phyloP scores from a whole-genome alignment of 2,888 invertebrate genomes.

The Eremobia ochroleuca region DNA sequence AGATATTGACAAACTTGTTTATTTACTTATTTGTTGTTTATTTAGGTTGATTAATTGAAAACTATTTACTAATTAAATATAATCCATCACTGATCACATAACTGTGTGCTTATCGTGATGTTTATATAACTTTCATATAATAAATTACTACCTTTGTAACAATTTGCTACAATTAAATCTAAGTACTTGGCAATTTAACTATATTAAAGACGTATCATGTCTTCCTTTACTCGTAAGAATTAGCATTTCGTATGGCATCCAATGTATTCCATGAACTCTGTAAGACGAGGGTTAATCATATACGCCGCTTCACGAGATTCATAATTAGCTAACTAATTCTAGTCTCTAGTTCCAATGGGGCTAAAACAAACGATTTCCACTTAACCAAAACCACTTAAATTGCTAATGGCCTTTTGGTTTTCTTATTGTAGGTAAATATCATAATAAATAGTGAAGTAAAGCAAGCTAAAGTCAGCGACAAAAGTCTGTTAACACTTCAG shows the following conservation, averaged over 20 bases:
- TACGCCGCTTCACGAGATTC: slow-evolving; percentile 12
- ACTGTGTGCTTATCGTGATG: no score
- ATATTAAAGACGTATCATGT: slow-evolving; percentile 18
- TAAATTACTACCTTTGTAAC: not conserved
- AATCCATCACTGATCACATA: not conserved
- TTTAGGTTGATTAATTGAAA: not conserved
- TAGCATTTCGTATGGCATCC: slow-evolving; percentile 13
- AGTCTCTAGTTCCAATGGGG: not conserved
- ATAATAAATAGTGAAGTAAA: not conserved
- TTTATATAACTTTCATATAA: not conserved
- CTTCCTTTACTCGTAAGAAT: not conserved
- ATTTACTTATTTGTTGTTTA: not conserved
- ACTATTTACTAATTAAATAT: not conserved
- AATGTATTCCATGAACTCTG: slow-evolving; percentile 33
- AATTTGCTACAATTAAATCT: not conserved
- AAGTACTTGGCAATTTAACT: slow-evolving; percentile 4
- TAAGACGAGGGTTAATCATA: slow-evolving; percentile 7
- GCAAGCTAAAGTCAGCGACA: not conserved
- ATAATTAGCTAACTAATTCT: slow-evolving; percentile 23
- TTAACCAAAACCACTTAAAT: not conserved
- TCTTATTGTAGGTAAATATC: not conserved
- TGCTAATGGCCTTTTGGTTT: not conserved
- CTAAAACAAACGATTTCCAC: slow-evolving; percentile 6
- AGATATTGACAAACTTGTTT: not conserved
- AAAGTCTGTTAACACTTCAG: not conserved